Percentiles rank a stretch among this genome's conserved stretches.
Evolutionary conservation across 1,140 invertebrate species (phyloP).

Genomic region (Pseudomyrmex gracilis): DNA sequence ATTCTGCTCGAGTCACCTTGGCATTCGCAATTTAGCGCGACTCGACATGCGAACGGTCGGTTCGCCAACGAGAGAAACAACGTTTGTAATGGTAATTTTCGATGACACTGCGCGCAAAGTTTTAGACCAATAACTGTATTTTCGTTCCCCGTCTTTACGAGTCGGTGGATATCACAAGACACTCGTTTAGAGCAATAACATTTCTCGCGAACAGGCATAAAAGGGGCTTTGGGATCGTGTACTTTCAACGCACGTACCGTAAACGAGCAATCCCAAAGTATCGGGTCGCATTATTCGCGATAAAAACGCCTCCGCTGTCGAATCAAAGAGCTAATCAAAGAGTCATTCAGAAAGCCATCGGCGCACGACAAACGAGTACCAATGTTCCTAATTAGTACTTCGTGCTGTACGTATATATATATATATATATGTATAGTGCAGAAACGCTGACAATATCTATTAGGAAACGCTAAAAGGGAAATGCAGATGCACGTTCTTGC

Average conservation of each 20-base stretch:
- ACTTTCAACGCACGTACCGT: background rate
- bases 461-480: constrained; percentile 46
- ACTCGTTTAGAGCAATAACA: background rate
- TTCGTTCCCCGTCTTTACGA: background rate
- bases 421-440: background rate
- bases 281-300: background rate
- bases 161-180: background rate
- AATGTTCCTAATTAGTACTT: constrained; percentile 37
- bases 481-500: constrained; percentile 47
- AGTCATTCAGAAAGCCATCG: background rate
- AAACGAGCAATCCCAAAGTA: background rate
- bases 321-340: constrained; percentile 30
- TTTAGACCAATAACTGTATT: background rate
- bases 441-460: constrained; percentile 47
- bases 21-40: constrained; percentile 28
- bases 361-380: constrained; percentile 4
- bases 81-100: background rate
- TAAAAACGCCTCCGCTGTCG: background rate
- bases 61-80: background rate
- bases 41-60: background rate
- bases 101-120: background rate
- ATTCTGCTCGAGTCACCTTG: background rate
- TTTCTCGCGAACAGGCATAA: background rate
- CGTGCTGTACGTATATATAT: background rate
- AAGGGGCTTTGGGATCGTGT: background rate